Conservation (phyloP, 2,797 vertebrate species). For the Brachyrhaphis roseni region DNA sequence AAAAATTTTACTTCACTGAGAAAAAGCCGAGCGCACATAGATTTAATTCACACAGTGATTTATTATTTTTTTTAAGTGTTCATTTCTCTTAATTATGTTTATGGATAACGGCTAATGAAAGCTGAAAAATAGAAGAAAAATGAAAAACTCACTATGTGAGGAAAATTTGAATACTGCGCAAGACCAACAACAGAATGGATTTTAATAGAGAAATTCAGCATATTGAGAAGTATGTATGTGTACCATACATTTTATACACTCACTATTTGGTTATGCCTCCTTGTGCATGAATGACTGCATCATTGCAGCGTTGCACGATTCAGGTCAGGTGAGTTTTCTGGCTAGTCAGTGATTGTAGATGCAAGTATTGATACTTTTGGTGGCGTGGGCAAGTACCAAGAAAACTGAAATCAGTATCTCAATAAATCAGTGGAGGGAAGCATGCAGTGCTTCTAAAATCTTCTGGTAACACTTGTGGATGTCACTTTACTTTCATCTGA, state of each 20-base stretch:
- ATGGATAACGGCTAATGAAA: not conserved
- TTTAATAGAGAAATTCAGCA: not conserved
- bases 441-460: not conserved
- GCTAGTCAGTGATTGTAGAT: not conserved
- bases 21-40: not conserved
- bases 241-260: not conserved
- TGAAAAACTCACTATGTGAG: not conserved
- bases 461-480: no score
- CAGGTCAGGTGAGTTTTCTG: not conserved
- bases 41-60: not conserved
- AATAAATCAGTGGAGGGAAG: not conserved
- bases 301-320: not conserved
- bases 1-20: not conserved
- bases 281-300: not conserved
- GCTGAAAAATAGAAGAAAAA: no score
- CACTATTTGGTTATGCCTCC: not conserved
- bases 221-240: not conserved
- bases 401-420: not conserved
- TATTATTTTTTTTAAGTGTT: not conserved
- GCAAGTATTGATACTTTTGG: not conserved
- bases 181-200: not conserved
- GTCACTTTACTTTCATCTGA: not conserved
- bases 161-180: not conserved
- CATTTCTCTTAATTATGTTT: not conserved
- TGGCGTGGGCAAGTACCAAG: not conserved